A percentile compares a stretch with the other conserved stretches of the same genome.
Evolutionary conservation across 2,797 vertebrate genomes (phyloP).

Genomic region (Zenarchopterus dispar): DNA sequence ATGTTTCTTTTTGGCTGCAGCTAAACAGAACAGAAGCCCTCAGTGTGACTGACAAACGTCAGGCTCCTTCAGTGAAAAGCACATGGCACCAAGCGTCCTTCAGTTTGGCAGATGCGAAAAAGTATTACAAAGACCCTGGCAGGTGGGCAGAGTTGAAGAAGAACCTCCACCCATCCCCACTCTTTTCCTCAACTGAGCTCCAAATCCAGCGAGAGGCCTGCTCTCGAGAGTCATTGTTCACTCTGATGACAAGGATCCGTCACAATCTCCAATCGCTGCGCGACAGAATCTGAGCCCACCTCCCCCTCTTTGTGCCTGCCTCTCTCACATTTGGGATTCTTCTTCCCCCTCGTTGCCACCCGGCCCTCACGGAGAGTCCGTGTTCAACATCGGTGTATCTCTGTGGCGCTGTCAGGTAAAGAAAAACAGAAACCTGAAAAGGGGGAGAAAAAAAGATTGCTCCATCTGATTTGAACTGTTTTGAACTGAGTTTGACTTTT

Average conservation of each 20-base stretch:
- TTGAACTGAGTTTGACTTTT: conserved; percentile 52
- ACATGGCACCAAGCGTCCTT: conserved; percentile 74
- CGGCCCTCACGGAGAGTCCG: conserved; percentile 28
- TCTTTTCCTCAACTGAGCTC: conserved; percentile 45
- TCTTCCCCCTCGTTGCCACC: conserved; percentile 36
- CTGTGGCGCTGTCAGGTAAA: conserved; percentile 48
- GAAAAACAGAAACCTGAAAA: conserved; percentile 39
- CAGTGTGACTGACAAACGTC: conserved; percentile 69
- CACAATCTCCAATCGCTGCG: conserved; percentile 54
- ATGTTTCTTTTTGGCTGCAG: conserved; percentile 48
- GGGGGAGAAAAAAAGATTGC: too few species aligned
- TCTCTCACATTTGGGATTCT: conserved; percentile 45
- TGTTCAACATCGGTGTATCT: conserved; percentile 54
- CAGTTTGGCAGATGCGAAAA: conserved; percentile 74
- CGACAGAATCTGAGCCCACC: conserved; percentile 40
- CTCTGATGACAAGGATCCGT: conserved; percentile 64
- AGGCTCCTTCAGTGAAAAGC: conserved; percentile 61
- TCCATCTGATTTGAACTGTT: conserved; percentile 20
- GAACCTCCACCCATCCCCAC: conserved; percentile 7
- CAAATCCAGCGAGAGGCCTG: conserved; percentile 58
- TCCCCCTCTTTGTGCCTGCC: conserved; percentile 11
- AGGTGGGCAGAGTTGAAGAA: conserved; percentile 57
- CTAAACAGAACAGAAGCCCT: conserved; percentile 70
- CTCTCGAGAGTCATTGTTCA: conserved; percentile 71
- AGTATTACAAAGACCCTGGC: conserved; percentile 67